These are phyloP conservation scores for Athetis lepigone DNA, from an alignment of 2,888 invertebrate species.

Conservation along the genomic window DNA sequence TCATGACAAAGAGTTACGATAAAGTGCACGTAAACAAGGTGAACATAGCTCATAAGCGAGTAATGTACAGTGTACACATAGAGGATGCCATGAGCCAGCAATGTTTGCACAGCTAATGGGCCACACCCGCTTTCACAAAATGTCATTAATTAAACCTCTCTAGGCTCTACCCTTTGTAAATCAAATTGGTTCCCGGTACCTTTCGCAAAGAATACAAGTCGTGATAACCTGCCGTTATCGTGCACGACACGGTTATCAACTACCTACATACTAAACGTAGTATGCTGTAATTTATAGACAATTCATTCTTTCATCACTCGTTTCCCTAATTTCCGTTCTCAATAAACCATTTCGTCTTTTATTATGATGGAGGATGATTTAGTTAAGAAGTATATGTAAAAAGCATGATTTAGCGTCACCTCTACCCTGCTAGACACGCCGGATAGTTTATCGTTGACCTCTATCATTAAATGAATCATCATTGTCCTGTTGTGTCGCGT, in stretches of 20 bases:
- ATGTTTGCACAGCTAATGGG: constrained; percentile 86
- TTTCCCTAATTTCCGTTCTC: constrained; percentile 49
- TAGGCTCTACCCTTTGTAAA: constrained; percentile 45
- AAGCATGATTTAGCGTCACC: constrained; percentile 14
- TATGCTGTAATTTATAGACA: constrained; percentile 31
- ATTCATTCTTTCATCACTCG: constrained; percentile 29
- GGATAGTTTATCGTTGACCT: constrained; percentile 57
- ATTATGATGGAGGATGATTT: not conserved
- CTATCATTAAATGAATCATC: constrained; percentile 50
- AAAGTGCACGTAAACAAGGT: constrained; percentile 30
- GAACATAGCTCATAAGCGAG: constrained; percentile 33
- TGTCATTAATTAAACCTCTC: constrained; percentile 77
- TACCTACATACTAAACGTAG: constrained; percentile 7
- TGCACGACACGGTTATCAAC: constrained; percentile 40
- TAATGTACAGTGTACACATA: constrained; percentile 52
- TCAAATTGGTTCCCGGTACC: constrained; percentile 44
- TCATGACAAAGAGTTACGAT: constrained; percentile 18
- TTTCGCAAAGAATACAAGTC: constrained; percentile 50
- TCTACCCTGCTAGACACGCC: constrained; percentile 36
- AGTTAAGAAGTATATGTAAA: not conserved
- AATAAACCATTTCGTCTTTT: constrained; percentile 18
- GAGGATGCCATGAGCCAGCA: constrained; percentile 71
- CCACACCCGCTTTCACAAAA: constrained; percentile 77
- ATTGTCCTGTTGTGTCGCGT: constrained; percentile 25
- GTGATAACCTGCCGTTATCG: constrained; percentile 54